These are phyloP conservation scores for Rousettus leschenaultii DNA, from an alignment of 2,113 vertebrate genomes.

Conservation along the genomic window DNA sequence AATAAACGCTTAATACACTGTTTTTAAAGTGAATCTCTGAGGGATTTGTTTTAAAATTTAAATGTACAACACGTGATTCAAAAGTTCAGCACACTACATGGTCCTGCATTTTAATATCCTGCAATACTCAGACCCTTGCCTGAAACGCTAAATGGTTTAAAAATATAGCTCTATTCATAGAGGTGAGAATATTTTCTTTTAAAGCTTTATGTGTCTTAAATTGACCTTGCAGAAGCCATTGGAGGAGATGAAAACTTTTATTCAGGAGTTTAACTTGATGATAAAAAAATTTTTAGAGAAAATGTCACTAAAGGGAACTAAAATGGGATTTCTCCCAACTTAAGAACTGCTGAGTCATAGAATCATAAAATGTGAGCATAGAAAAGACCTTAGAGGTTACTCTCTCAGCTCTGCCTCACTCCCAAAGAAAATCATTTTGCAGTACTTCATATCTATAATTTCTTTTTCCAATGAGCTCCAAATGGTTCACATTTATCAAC, in stretches of 20 bases:
- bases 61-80: constrained; percentile 49
- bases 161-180: constrained; percentile 30
- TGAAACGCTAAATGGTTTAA: constrained; percentile 35
- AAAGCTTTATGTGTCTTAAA: constrained; percentile 2
- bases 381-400: background rate
- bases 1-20: constrained; percentile 18
- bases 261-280: constrained; percentile 28
- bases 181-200: constrained; percentile 33
- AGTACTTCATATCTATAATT: background rate
- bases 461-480: background rate
- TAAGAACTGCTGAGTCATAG: constrained; percentile 46
- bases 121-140: constrained; percentile 31
- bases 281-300: background rate
- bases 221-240: constrained; percentile 46
- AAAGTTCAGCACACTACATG: constrained; percentile 31
- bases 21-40: constrained; percentile 39
- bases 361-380: constrained; percentile 7
- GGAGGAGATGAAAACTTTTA: constrained; percentile 46
- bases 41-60: constrained; percentile 62
- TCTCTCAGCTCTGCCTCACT: background rate
- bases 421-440: constrained; percentile 11
- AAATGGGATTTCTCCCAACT: constrained; percentile 32
- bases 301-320: background rate
- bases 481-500: constrained; percentile 27
- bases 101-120: constrained; percentile 52